Base-by-base conservation (phyloP, 2,888 invertebrate species). In the Hetaerina titia region DNA sequence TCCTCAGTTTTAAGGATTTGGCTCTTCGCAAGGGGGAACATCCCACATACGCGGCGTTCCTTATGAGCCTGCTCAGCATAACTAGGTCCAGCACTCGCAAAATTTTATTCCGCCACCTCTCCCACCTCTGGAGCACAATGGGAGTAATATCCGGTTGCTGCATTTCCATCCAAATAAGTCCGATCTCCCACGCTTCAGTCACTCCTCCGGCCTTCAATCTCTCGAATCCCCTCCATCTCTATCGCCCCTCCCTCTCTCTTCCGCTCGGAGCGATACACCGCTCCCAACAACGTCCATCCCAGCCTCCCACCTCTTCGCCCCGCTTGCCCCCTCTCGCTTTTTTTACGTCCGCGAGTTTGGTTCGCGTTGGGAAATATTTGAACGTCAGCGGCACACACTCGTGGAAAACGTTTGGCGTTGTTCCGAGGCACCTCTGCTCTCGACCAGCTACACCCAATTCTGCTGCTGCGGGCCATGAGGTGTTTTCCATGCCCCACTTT, bases 151-250 rank as follows among this genome's bases (percentile, higher is more conserved):
- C 81, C 81, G 81, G 81, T 81, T 31, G 81, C 4, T 81, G 81
- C 81, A 81, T 25, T 81, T 81, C 2, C 81, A 81, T 81, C 81
- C 81, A 31, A 81, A 81, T 81, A 81, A 31, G 81, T n/a, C 31
- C 11, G 5, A 13, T 31, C 81, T 81, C 81, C 81, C 31, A 69
- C 69, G 69, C 81, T 31, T 31, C 81, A 11, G 13, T 81, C 81
- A 13, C 25, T 22, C 8, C 69, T 69, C 69, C 69, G 69, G 22
- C 81, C 81, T 81, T 81, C 81, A 31, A 25, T 81, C 81, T 81
- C 81, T 31, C 60, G 25, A 31, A 11, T 31, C 1, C 69, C 19
- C 69, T 69, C 13, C 25, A n/a, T 25, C 31, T 13, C 31, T n/a
- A 31, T 60, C 60, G 13, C 11, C 81, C 31, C 11, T 22, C 7